These are phyloP conservation scores for Apodemia mormo DNA, from an alignment of 2,888 invertebrate species.

Conservation along the genomic window DNA sequence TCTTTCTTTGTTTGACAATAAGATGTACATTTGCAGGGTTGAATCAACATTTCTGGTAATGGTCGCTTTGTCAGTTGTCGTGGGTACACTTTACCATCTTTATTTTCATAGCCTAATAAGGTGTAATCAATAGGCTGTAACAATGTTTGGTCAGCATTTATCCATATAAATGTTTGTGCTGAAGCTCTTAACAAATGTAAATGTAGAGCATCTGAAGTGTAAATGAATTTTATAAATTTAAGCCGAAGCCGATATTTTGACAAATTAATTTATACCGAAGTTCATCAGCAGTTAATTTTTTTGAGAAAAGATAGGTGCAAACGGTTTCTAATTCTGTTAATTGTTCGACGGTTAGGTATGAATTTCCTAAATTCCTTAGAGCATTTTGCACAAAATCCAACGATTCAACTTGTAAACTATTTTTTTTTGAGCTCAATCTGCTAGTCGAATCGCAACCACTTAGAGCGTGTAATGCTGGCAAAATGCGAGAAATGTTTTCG, in stretches of 20 bases:
- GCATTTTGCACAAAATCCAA: constrained; percentile 25
- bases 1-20: neutral
- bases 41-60: constrained; percentile 1
- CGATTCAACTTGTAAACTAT: constrained; percentile 34
- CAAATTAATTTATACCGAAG: neutral
- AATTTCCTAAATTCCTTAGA: constrained; percentile 34
- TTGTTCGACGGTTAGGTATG: constrained; percentile 30
- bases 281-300: neutral
- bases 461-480: constrained; percentile 41
- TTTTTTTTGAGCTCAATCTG: constrained; percentile 32
- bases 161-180: neutral
- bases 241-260: neutral
- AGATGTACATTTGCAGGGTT: neutral
- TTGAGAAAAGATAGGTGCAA: neutral
- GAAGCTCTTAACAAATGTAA: neutral
- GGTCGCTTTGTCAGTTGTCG: neutral
- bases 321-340: neutral
- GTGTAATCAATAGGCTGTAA: neutral
- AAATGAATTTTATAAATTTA: neutral
- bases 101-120: neutral
- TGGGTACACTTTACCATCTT: neutral
- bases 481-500: constrained; percentile 39
- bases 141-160: neutral
- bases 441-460: constrained; percentile 32
- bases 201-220: neutral